Base-by-base conservation (phyloP, 1,140 invertebrate genomes). In the Papilio polyxenes region DNA sequence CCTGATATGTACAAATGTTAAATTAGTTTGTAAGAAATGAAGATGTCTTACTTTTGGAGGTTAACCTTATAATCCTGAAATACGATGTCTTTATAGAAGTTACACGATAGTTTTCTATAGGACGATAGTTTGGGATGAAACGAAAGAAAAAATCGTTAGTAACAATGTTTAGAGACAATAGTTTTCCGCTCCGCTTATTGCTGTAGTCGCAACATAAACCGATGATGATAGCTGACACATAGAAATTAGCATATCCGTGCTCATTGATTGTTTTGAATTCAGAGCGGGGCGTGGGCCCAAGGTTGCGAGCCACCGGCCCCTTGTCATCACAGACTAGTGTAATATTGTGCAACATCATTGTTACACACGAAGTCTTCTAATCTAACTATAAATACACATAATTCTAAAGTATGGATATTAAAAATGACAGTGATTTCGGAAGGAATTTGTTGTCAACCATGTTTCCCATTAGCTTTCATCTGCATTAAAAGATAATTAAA, bases 231-330 rank as follows among this genome's bases (percentile, higher is more conserved):
- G 83, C 83, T 79, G 85, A 87, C 82, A 83, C 86, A 81, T 82
- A 88, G 85, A 88, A 86, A 89, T 89, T 89, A 89, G 86, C 85
- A 89, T 90, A 87, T 89, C 87, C 88, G 86, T 84, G 84, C 77
- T 76, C 75, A 77, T 84, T 79, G 83, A 84, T 84, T 87, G 85
- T 88, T 72, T 83, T 76, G 83, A 85, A 88, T 85, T 84, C 59
- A 82, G 83, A 83, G 17, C 72, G 65, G 65, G 56, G 83, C 84
- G 83, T 85, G 79, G 83, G 85, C 75, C 76, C 83, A 87, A 83
- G 83, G 82, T 81, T 82, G 72, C 48, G 51, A 65, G 62, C 80
- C 65, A 72, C 31, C 72, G 76, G 65, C 31, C 81, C 62, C 76
- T 78, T 80, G 75, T 44, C 15, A 81, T 20, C 37, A 49, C 44